Evolutionary conservation across 1,140 invertebrate species (phyloP).

Genomic region (Samia ricini): DNA sequence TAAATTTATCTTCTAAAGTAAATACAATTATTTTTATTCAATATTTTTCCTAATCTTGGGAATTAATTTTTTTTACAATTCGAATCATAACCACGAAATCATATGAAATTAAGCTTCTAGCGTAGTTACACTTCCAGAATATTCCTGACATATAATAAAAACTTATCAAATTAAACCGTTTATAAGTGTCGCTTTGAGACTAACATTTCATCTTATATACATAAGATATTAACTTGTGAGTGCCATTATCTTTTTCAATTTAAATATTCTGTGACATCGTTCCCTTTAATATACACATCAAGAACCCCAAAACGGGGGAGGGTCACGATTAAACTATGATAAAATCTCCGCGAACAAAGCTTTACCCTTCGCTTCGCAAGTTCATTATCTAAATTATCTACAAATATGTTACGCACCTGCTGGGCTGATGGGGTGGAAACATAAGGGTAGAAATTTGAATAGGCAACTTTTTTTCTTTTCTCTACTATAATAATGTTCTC

Average conservation of each 20-base stretch:
- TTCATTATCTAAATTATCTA: slow-evolving; percentile 24
- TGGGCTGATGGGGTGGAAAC: neutral
- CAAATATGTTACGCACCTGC: slow-evolving; percentile 22
- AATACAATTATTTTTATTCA: too few relatives aligned
- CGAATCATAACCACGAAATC: too few relatives aligned
- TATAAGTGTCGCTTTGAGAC: neutral
- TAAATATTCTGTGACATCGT: neutral
- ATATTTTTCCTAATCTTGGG: too few relatives aligned
- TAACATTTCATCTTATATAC: neutral
- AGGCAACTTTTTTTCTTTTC: neutral
- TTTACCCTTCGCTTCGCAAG: slow-evolving; percentile 4
- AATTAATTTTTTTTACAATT: too few relatives aligned
- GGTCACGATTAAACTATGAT: slow-evolving; percentile 18
- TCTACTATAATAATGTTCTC: too few relatives aligned
- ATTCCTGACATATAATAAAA: too few relatives aligned
- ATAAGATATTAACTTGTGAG: neutral
- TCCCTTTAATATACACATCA: neutral
- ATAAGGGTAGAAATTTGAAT: slow-evolving; percentile 2
- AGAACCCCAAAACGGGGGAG: neutral
- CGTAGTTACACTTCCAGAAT: too few relatives aligned
- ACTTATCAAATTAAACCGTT: too few relatives aligned
- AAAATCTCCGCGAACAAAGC: slow-evolving; percentile 20
- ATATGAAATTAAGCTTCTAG: too few relatives aligned
- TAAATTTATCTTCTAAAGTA: neutral
- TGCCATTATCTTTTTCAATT: neutral